Base-by-base conservation (phyloP, 2,113 vertebrate genomes). In the Euleptes europaea region DNA sequence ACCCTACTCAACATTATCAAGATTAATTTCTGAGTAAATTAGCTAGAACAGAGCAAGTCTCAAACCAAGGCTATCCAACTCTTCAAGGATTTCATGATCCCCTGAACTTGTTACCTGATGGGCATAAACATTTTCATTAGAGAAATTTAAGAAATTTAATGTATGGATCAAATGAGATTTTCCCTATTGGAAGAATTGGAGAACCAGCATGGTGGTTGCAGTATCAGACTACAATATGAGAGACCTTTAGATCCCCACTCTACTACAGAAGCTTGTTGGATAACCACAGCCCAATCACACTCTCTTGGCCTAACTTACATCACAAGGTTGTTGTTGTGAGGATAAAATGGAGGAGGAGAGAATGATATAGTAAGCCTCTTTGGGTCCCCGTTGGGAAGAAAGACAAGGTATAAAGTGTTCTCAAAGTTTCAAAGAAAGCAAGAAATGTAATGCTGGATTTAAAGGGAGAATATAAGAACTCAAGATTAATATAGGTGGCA, bases 11-110 rank as follows among this genome's bases (percentile, higher is more conserved):
- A 81, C 86, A 90, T 26, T 57, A 83, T 49, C 84, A 12, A 67
- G 81, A 11, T 66, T 89, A 84, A 84, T 91, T 92, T 89, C 89
- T 66, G 44, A 89, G 65, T 88, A 86, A 92, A 72, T 92, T 86
- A 91, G 71, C 81, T 38, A 88, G 84, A 83, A 92, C 38, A 87
- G 49, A 86, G 57, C 21, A 82, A 90, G 75, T 42, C 74, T 54
- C 54, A 82, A 92, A 89, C 10, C 14, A 91, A 90, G 79, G 23
- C 69, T 1, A 14, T 84, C 69, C 88, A 73, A n/a, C 19, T 84
- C 38, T 83, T 85, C 42, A 79, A 90, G 44, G 38, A 1, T 90
- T 86, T 60, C 67, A 72, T 40, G 21, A 26, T 49, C 60, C 35
- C 21, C 14, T 66, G 23, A 23, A 80, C 35, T 38, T 33, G 1